phyloP scores from a whole-genome alignment of 2,113 vertebrate genomes.

The Manacus vitellinus region DNA sequence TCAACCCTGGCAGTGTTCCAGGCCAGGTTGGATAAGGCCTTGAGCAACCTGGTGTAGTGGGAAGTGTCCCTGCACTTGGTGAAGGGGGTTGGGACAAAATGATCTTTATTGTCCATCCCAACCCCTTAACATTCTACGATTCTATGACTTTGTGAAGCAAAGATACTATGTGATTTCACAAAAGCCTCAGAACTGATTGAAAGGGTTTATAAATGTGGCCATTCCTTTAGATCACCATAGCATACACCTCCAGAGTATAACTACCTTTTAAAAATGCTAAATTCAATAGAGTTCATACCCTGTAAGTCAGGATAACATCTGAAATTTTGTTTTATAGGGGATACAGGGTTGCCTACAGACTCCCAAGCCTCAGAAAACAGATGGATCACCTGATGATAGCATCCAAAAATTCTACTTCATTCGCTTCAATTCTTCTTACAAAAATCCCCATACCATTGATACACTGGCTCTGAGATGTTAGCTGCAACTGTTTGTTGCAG shows the following conservation, averaged over 20 bases:
- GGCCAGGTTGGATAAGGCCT: neutral
- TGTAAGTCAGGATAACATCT: neutral
- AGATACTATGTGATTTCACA: neutral
- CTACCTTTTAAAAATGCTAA: neutral
- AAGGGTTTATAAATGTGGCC: neutral
- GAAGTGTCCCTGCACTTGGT: neutral
- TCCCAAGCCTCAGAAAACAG: neutral
- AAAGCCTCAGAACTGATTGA: neutral
- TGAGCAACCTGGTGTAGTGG: neutral
- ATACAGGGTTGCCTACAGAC: neutral
- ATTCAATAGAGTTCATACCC: neutral
- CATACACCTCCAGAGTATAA: neutral
- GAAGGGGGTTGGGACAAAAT: accelerated
- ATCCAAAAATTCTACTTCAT: neutral
- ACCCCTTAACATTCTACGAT: accelerated
- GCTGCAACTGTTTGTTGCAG: neutral
- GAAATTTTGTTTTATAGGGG: neutral
- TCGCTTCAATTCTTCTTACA: accelerated
- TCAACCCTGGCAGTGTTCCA: neutral
- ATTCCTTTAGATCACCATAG: neutral
- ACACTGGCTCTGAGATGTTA: neutral
- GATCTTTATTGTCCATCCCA: neutral
- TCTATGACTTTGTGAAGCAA: neutral
- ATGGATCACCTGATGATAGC: neutral
- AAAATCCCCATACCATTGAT: accelerated